Evolutionary conservation across 2,888 invertebrate genomes (phyloP).

Genomic region (Torymus tubicola): DNA sequence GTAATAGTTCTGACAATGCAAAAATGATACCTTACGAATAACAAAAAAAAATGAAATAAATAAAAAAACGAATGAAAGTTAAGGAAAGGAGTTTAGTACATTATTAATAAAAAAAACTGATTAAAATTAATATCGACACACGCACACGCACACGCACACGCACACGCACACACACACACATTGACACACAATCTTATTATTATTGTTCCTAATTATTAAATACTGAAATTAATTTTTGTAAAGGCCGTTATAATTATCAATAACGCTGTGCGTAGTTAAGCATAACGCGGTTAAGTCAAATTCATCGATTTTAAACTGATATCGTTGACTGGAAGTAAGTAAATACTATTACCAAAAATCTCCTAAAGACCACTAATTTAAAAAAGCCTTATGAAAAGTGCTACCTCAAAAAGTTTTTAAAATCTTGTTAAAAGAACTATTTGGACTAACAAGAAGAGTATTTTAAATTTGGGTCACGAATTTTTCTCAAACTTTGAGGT

Average conservation of each 20-base stretch:
- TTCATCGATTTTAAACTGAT: slow-evolving; percentile 35
- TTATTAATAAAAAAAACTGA: slow-evolving; percentile 13
- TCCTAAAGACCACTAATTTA: too few species aligned
- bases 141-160: too few species aligned
- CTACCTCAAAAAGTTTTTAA: too few species aligned
- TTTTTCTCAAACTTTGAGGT: too few species aligned
- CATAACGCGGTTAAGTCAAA: slow-evolving; percentile 21
- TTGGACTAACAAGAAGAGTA: too few species aligned
- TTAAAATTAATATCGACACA: slow-evolving; percentile 5
- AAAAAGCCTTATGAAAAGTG: too few species aligned
- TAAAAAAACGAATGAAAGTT: slow-evolving; percentile 42
- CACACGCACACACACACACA: too few species aligned
- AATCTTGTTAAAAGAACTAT: too few species aligned
- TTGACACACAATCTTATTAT: slow-evolving; percentile 15
- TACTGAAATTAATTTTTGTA: slow-evolving; percentile 61
- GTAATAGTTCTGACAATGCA: neutral
- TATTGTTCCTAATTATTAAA: slow-evolving; percentile 71
- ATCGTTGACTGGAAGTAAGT: too few species aligned
- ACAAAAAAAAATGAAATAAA: slow-evolving; percentile 10
- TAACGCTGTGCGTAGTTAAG: slow-evolving; percentile 68
- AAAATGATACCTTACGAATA: slow-evolving; percentile 16
- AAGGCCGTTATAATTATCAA: slow-evolving; percentile 73
- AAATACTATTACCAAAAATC: too few species aligned
- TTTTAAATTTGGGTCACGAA: too few species aligned
- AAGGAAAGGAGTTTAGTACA: slow-evolving; percentile 32